Evolutionary conservation across 2,888 invertebrate genomes (phyloP).

Genomic region (Phrixothrix hirtus): DNA sequence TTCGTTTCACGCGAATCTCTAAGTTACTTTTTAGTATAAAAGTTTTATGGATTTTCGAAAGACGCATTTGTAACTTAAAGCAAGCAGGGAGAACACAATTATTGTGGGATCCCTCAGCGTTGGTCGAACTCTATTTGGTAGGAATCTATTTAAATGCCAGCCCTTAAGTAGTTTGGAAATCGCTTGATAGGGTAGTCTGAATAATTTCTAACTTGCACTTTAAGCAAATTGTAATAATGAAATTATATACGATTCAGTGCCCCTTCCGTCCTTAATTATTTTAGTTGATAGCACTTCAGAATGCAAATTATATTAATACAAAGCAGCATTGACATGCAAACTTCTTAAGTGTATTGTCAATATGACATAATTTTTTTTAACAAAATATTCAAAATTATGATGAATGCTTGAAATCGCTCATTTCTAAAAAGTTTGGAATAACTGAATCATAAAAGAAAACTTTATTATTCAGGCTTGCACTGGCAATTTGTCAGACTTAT

Average conservation of each 20-base stretch:
- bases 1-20: constrained; percentile 1
- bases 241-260: constrained; percentile 28
- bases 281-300: constrained; percentile 27
- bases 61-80: too few species aligned
- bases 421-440: too few species aligned
- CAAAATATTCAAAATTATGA: too few species aligned
- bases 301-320: constrained; percentile 28
- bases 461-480: too few species aligned
- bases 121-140: background rate
- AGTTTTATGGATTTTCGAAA: too few species aligned
- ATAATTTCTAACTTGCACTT: constrained; percentile 29
- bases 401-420: too few species aligned
- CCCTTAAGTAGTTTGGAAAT: constrained; percentile 25
- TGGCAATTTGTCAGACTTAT: too few species aligned
- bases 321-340: constrained; percentile 6
- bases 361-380: background rate
- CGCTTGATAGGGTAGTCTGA: constrained; percentile 12
- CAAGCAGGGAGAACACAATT: too few species aligned
- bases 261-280: constrained; percentile 27
- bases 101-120: constrained; percentile 1
- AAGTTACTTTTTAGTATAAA: constrained; percentile 8
- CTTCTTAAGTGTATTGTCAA: background rate
- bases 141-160: constrained; percentile 8
- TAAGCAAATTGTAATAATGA: constrained; percentile 26
- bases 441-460: too few species aligned